These are phyloP conservation scores for Seira musarum DNA, from an alignment of 2,888 invertebrate species.

Conservation along the genomic window DNA sequence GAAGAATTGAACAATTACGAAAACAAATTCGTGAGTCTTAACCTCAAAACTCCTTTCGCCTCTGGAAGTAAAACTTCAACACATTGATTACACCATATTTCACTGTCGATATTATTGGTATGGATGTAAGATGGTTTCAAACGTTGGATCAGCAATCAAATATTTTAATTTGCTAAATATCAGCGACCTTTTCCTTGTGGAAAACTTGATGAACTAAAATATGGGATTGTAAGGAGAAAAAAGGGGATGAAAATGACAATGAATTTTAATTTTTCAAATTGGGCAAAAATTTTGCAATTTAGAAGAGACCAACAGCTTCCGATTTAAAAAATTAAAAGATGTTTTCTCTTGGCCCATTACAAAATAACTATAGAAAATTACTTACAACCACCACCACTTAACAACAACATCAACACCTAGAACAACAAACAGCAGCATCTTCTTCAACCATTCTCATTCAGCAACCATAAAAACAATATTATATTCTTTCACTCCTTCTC, in stretches of 20 bases:
- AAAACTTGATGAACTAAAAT: not conserved
- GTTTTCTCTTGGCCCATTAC: not conserved
- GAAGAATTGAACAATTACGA: not conserved
- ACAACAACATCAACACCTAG: slow-evolving; percentile 59
- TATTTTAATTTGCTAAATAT: not conserved
- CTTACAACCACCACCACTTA: slow-evolving; percentile 46
- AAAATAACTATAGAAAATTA: not conserved
- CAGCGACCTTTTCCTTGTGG: not conserved
- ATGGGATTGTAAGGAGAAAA: not conserved
- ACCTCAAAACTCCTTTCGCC: no score
- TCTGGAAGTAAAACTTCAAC: no score
- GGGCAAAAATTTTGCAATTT: not conserved
- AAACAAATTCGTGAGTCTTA: no score
- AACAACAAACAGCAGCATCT: slow-evolving; percentile 38
- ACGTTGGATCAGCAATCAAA: not conserved
- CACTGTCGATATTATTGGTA: not conserved
- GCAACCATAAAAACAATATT: not conserved
- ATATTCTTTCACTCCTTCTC: not conserved
- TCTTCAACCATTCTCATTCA: not conserved
- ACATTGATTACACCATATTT: no score
- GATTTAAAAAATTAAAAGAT: not conserved
- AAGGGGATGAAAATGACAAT: not conserved
- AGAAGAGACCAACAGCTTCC: not conserved
- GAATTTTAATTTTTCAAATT: not conserved
- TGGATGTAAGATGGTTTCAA: not conserved